Base-by-base conservation (phyloP, 2,113 vertebrate species). In the Hyperopisus bebe region DNA sequence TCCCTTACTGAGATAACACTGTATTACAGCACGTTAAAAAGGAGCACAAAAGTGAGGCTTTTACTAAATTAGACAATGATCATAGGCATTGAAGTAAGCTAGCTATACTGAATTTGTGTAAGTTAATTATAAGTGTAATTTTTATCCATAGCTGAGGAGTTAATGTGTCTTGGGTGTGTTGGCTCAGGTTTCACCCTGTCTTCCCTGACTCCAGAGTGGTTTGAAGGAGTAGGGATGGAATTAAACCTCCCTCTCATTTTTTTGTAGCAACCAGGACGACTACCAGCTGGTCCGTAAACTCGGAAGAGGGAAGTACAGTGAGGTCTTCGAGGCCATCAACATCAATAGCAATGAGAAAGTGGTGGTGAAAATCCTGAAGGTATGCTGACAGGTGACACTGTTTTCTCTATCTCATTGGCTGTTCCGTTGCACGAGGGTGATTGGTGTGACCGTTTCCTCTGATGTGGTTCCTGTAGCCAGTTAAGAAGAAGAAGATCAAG, bases 401-500 rank as follows among this genome's bases (percentile, higher is more conserved):
- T 27, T 27, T 27, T 10, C 58, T 11, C 58, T 0, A 27, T 42
- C 83, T 70, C 3, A 70, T 70, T 70, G 62, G 62, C 62, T 31
- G 62, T 4, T 13, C 62, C 3, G 62, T 27, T 3, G 9, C 62
- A 27, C 62, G 3, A 66, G 62, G 8, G 62, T 27, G 24, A 10
- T 24, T 88, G 5, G 48, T 35, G 82, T 46, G 19, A n/a, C 31
- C 3, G 35, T 62, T 58, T 84, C 82, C 42, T 46, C 6, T 88
- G 53, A 19, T 9, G 31, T 5, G 39, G 10, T 47, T 44, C 83
- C 94, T 96, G 91, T 95, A 99, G 98, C 98, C 98, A 91, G 98
- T 99, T 93, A 99, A 99, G 95, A 99, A 99, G 97, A 99, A 99
- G 97, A 99, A 99, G 96, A 99, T 99, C 95, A 99, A 99, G 94